These are phyloP conservation scores for Orius insidiosus DNA, from an alignment of 1,140 invertebrate genomes.

Conservation along the genomic window DNA sequence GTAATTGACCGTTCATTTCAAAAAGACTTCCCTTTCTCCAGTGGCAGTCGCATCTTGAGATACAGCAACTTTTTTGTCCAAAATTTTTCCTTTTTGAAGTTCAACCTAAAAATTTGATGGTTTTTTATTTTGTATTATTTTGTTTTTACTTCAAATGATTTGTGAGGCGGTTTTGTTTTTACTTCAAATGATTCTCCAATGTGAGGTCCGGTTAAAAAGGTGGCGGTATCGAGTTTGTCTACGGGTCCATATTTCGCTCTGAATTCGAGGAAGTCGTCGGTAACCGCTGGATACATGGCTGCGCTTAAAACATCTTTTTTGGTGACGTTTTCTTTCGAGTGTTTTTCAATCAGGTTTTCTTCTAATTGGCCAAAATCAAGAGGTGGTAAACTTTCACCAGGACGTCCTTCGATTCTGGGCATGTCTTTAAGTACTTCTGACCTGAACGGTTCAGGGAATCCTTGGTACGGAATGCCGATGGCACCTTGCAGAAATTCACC, in stretches of 20 bases:
- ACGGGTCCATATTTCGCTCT: conserved; percentile 85
- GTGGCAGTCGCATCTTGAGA: conserved; percentile 78
- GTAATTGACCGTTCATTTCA: conserved; percentile 91
- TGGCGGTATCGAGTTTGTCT: conserved; percentile 83
- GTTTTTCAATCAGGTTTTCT: conserved; percentile 54
- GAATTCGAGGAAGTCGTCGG: conserved; percentile 82
- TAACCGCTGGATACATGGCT: conserved; percentile 87
- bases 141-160: too few relatives aligned
- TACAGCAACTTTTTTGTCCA: conserved; percentile 85
- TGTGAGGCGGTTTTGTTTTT: too few relatives aligned
- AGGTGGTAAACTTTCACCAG: conserved; percentile 66
- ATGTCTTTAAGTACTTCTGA: conserved; percentile 75
- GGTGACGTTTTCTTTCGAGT: conserved; percentile 39
- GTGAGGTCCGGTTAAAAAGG: conserved; percentile 92
- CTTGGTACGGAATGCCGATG: conserved; percentile 88
- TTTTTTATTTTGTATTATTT: too few relatives aligned
- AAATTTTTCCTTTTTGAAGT: conserved; percentile 88
- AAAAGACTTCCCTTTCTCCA: conserved; percentile 96
- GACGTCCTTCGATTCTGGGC: conserved; percentile 72
- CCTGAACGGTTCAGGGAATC: conserved; percentile 90
- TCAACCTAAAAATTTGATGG: conserved; percentile 53
- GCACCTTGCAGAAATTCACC: conserved; percentile 97
- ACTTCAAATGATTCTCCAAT: conserved; percentile 94
- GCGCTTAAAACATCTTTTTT: conserved; percentile 90
- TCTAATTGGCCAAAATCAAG: conserved; percentile 80